Conservation (phyloP, 1,140 invertebrate genomes). For the Plectrocnemia conspersa region DNA sequence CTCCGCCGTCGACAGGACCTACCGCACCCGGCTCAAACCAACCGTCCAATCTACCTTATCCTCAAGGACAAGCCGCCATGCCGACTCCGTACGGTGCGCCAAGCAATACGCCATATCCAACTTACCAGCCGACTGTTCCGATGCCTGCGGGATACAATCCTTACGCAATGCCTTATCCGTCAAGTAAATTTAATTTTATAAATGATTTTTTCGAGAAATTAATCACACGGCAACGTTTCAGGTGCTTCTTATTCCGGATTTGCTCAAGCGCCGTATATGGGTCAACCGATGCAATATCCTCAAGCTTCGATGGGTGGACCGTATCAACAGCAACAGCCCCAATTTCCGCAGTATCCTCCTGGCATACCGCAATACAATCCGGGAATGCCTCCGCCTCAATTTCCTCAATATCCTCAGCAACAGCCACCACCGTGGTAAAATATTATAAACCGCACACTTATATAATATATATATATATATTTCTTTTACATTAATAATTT, state of each 20-base stretch:
- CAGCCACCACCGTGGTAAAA: slow-evolving; percentile 32
- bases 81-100: slow-evolving; percentile 69
- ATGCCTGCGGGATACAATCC: slow-evolving; percentile 83
- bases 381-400: not conserved
- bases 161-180: slow-evolving; percentile 72
- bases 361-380: slow-evolving; percentile 40
- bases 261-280: slow-evolving; percentile 40
- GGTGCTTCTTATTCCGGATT: slow-evolving; percentile 28
- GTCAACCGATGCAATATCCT: slow-evolving; percentile 39
- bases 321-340: slow-evolving; percentile 31
- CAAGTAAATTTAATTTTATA: slow-evolving; percentile 42
- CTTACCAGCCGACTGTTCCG: slow-evolving; percentile 61
- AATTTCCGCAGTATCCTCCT: slow-evolving; percentile 38
- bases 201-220: slow-evolving; percentile 16
- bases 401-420: slow-evolving; percentile 39
- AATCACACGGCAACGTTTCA: slow-evolving; percentile 6
- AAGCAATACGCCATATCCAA: slow-evolving; percentile 61
- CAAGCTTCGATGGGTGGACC: slow-evolving; percentile 29
- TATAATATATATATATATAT: slow-evolving; percentile 1
- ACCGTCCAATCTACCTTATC: slow-evolving; percentile 60
- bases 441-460: not conserved
- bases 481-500: slow-evolving; percentile 1
- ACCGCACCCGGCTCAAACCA: slow-evolving; percentile 36
- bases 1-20: no score
- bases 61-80: slow-evolving; percentile 62